Conservation (phyloP, 1,140 invertebrate species). For the Colletes latitarsis region DNA sequence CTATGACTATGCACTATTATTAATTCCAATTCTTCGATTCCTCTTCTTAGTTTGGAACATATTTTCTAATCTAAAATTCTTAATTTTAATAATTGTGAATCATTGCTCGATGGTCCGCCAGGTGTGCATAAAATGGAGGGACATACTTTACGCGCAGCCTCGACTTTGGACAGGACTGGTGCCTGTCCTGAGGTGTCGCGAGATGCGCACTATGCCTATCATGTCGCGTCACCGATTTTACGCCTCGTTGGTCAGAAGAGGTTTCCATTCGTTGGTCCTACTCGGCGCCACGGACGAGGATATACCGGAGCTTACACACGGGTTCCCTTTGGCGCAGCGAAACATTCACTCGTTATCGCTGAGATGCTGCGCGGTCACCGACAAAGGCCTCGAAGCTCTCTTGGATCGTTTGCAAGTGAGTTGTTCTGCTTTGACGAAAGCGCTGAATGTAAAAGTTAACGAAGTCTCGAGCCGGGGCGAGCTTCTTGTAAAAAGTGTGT, state of each 20-base stretch:
- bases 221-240: slow-evolving; percentile 88
- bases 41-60: too few species aligned
- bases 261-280: slow-evolving; percentile 92
- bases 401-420: slow-evolving; percentile 91
- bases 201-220: slow-evolving; percentile 85
- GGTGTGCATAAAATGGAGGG: slow-evolving; percentile 92
- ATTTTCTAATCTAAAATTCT: too few species aligned
- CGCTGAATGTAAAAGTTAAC: background rate
- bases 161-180: slow-evolving; percentile 92
- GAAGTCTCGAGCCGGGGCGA: too few species aligned
- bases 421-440: background rate
- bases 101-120: slow-evolving; percentile 31
- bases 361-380: slow-evolving; percentile 92
- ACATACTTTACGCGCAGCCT: slow-evolving; percentile 91
- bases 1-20: too few species aligned
- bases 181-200: slow-evolving; percentile 91
- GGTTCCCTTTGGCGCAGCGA: slow-evolving; percentile 91
- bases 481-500: too few species aligned
- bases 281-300: slow-evolving; percentile 94
- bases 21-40: too few species aligned
- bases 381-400: slow-evolving; percentile 92
- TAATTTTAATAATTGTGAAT: too few species aligned
- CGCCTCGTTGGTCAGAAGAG: slow-evolving; percentile 90
- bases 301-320: slow-evolving; percentile 91
- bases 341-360: slow-evolving; percentile 91